Base-by-base conservation (phyloP, 2,888 invertebrate genomes). In the Pemphredon lugubris region DNA sequence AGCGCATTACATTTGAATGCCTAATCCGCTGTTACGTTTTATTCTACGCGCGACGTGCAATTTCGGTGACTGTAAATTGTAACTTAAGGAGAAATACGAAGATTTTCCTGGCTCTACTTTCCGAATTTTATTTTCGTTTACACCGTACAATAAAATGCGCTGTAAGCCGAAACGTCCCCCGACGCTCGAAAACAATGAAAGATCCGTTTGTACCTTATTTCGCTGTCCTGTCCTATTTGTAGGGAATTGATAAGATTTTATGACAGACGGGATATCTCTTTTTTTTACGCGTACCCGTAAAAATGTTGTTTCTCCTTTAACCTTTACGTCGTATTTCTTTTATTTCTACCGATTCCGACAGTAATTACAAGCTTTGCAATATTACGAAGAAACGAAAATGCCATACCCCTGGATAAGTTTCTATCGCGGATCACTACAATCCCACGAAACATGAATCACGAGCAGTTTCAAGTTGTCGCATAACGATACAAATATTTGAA, bases 191-290 rank as follows among this genome's bases (percentile, higher is more conserved):
- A 51, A 54, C 37, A 53, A 51, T 48, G 20, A 32, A 18, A 14
- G 7, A 26, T 32, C 23, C 51, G 16, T 37, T 50, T 44, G 61
- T 18, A 30, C 40, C 39, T 53, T 59, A 61, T 71, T 47, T 30
- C 37, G 21, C 37, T 50, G 40, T 20, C 1, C 30, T 18, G 34
- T 34, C 14, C 14, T 9, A 48, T 45, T 69, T 70, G 40, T 21
- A 32, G 13, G 39, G 34, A 42, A 65, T 42, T 53, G 39, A 57
- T 73, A 58, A 34, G 30, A 47, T 14, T 55, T 70, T 47, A 45
- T 45, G 53, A 20, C 53, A 2, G 18, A 30, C 51, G 26, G 54
- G 48, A 64, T 66, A 59, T n/a, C 37, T 51, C n/a, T n/a, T n/a
- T 63, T 59, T 70, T 65, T 57, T 20, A 16, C 39, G 20, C 13